A percentile compares a stretch with the other conserved stretches of the same genome.
Conservation (phyloP, 2,888 invertebrate genomes). For the Coelinius sp. region DNA sequence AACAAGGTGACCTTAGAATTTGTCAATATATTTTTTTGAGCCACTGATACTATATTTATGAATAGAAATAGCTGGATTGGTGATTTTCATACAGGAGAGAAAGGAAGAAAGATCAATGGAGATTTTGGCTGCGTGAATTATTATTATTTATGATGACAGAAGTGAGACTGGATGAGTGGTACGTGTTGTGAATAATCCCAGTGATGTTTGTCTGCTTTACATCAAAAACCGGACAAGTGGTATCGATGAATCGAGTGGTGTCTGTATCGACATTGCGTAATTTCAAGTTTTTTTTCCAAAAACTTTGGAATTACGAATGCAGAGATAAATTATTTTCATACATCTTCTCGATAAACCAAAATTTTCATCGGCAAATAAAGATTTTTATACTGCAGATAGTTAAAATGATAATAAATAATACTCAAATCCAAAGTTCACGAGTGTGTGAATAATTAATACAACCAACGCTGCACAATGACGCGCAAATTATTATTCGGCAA, state of each 20-base stretch:
- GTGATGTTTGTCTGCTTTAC: neutral
- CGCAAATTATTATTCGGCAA: conserved; percentile 23
- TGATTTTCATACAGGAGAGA: neutral
- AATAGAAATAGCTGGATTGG: neutral
- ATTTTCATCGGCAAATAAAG: neutral
- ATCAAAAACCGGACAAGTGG: conserved; percentile 27
- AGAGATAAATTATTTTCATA: neutral
- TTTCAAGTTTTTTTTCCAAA: conserved; percentile 32
- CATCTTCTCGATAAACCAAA: no score
- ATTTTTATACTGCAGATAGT: neutral
- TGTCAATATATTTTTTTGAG: conserved; percentile 32
- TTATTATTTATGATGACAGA: neutral
- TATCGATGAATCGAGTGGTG: conserved; percentile 43
- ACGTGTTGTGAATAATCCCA: conserved; percentile 5
- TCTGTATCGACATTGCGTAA: conserved; percentile 44
- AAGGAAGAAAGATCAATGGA: no score
- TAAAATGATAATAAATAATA: neutral
- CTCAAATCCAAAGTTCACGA: conserved; percentile 18
- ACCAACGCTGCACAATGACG: neutral
- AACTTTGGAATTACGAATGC: neutral
- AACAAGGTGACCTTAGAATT: conserved; percentile 40
- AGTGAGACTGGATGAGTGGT: neutral
- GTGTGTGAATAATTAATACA: conserved; percentile 22
- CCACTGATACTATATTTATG: neutral
- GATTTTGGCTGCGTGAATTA: neutral